Percentiles rank a stretch among this genome's conserved stretches.
Conservation (phyloP, 37 sponge, comb jelly and placozoan species). For the Bolinopsis microptera region DNA sequence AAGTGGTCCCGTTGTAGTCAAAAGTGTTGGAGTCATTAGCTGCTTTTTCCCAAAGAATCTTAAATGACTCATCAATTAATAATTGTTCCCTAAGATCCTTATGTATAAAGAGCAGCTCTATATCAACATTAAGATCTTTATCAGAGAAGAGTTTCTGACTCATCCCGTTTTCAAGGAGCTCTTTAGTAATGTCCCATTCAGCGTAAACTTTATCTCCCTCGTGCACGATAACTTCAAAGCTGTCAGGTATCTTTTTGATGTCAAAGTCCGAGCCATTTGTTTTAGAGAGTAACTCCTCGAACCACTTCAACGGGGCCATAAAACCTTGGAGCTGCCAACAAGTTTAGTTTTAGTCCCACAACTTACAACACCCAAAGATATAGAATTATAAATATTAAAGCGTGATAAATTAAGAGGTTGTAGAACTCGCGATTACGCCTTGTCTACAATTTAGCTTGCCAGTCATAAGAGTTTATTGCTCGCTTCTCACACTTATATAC, state of each 20-base stretch:
- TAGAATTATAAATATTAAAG: too few species aligned
- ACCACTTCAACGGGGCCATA: too few species aligned
- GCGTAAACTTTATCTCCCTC: background rate
- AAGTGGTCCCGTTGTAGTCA: too few species aligned
- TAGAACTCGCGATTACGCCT: too few species aligned
- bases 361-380: too few species aligned
- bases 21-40: too few species aligned
- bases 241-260: background rate
- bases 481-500: too few species aligned
- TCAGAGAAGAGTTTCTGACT: background rate
- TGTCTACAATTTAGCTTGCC: too few species aligned
- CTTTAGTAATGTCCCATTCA: background rate
- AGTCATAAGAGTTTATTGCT: too few species aligned
- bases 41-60: background rate
- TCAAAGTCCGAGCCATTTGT: background rate
- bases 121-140: background rate
- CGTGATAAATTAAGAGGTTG: too few species aligned
- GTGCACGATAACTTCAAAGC: background rate
- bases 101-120: background rate
- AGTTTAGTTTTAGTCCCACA: too few species aligned
- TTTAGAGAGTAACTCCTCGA: background rate
- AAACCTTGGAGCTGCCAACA: too few species aligned
- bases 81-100: background rate
- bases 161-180: background rate
- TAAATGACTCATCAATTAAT: background rate